Conservation (phyloP, 2,797 vertebrate species). For the Gambelia wislizenii region DNA sequence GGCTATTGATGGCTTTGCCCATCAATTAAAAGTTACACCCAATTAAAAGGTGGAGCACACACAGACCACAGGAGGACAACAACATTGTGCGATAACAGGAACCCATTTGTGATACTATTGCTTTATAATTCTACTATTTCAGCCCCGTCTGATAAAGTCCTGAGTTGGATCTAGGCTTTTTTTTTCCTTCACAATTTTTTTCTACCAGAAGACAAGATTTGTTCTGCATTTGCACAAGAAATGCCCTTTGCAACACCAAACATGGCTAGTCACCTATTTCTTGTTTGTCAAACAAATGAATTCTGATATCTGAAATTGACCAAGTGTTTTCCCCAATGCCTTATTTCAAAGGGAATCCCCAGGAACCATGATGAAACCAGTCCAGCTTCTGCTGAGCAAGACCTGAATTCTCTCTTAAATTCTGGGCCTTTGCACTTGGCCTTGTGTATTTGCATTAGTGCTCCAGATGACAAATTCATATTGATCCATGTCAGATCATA, state of each 20-base stretch:
- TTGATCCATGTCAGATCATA: not conserved
- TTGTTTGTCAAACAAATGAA: not conserved
- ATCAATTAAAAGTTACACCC: too few relatives aligned
- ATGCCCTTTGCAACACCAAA: not conserved
- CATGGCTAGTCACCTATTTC: not conserved
- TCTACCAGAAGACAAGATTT: too few relatives aligned
- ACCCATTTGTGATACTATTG: too few relatives aligned
- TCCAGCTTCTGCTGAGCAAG: conserved; percentile 18
- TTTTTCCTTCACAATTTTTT: too few relatives aligned
- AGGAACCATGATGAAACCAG: not conserved
- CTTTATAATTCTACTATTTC: too few relatives aligned
- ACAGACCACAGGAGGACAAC: too few relatives aligned
- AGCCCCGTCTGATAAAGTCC: too few relatives aligned
- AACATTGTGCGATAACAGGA: too few relatives aligned
- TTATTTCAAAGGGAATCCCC: not conserved
- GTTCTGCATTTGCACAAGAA: not conserved
- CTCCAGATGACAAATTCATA: conserved; percentile 26
- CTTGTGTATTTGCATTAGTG: conserved; percentile 40
- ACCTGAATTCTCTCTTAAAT: conserved; percentile 16
- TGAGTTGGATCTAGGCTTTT: too few relatives aligned
- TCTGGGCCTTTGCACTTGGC: not conserved
- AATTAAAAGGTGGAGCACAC: too few relatives aligned
- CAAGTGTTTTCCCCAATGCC: not conserved
- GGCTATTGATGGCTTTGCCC: too few relatives aligned
- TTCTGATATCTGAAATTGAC: not conserved